A percentile compares a stretch with the other conserved stretches of the same genome.
These are phyloP conservation scores for Astyanax mexicanus DNA, from an alignment of 2,797 vertebrate species.

Conservation along the genomic window DNA sequence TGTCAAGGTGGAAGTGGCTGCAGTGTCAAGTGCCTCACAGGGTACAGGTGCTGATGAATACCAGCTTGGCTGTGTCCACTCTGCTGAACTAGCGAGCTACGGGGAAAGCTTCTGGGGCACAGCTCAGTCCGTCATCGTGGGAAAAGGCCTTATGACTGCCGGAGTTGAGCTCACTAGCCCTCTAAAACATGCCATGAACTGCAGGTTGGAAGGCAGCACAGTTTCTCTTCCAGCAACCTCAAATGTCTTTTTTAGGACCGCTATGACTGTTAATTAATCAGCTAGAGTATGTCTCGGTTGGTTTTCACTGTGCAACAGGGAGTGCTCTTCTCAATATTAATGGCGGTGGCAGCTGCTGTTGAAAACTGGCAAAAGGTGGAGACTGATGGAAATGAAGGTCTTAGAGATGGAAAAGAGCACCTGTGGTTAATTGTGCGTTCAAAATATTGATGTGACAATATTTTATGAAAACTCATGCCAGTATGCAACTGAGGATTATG, in stretches of 20 bases:
- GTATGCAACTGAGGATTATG: too few relatives aligned
- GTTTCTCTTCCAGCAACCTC: background rate
- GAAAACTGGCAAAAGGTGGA: background rate
- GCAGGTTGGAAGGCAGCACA: background rate
- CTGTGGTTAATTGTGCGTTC: too few relatives aligned
- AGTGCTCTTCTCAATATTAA: background rate
- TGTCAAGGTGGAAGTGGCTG: constrained; percentile 6
- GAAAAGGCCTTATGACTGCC: background rate
- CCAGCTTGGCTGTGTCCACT: background rate
- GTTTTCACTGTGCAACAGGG: background rate
- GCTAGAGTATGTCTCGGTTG: background rate
- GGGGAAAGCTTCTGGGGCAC: background rate
- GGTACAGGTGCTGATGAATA: background rate
- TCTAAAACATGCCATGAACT: background rate
- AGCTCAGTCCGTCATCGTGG: background rate
- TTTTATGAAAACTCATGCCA: too few relatives aligned
- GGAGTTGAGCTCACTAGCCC: background rate
- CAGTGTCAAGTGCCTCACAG: constrained; percentile 8
- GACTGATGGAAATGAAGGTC: background rate
- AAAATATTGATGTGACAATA: too few relatives aligned
- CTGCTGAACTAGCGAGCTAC: background rate
- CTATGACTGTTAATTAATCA: background rate
- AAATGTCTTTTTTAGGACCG: background rate
- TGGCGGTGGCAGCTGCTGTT: background rate
- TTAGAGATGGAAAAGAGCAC: background rate